Evolutionary conservation across 2,113 vertebrate species (phyloP), one percentile per base, ranked within the genome.

Genomic region (Saccopteryx leptura): DNA sequence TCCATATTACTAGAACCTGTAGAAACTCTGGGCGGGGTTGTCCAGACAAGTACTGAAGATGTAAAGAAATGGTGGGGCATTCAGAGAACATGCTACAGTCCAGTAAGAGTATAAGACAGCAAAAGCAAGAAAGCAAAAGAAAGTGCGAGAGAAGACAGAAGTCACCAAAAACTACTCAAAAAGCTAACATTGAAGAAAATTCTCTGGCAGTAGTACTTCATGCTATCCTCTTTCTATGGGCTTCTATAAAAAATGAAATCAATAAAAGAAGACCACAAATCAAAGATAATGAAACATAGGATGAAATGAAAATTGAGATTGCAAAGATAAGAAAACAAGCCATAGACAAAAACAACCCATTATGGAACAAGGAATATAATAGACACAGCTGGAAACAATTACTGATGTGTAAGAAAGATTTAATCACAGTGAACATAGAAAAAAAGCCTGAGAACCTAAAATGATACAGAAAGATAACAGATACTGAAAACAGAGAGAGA

Each of bases 311-410:
- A 86, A 91, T 23, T 60, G n/a, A 79, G 18, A 91, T 89, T 26
- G 2, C 39, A 68, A 72, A 68, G 28, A 91, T 46, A 81, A 90
- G 19, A 12, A 90, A 94, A 96, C 5, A 78, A 80, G 12, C 17
- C 72, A 52, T 85, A 72, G 83, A 54, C 65, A 6, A 46, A 79
- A 95, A 78, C 66, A 85, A 46, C 31, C 63, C 33, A 26, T 78
- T 50, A 15, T 63, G 56, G 87, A 85, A 39, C 9, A 31, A 33
- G 7, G 31, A 72, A 0, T 17, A 83, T n/a, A 78, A 75, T 21
- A 93, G 66, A 63, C 28, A 81, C 28, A 93, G 68, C 83, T 91
- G 90, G 86, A 88, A 93, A 86, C 71, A 93, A 82, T 93, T 52
- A 89, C 48, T 39, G 68, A 58, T 58, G 54, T 28, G 50, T 66